phyloP scores from a whole-genome alignment of 1,140 invertebrate species.

The Drosophila tristis region DNA sequence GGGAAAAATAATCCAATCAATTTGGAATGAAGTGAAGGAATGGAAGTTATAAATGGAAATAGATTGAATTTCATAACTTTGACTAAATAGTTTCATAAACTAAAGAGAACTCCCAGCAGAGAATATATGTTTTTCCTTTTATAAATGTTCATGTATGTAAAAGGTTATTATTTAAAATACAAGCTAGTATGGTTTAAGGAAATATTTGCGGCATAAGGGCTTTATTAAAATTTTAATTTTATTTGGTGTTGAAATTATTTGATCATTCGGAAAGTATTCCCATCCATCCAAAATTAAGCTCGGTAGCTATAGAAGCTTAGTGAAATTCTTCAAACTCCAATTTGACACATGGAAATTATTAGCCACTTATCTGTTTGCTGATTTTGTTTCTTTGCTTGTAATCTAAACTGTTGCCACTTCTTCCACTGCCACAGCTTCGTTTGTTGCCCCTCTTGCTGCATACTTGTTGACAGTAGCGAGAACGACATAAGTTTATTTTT shows the following conservation, averaged over 20 bases:
- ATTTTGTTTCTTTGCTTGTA: constrained; percentile 59
- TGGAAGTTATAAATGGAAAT: background rate
- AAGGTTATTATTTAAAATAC: background rate
- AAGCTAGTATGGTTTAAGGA: background rate
- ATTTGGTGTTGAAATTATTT: no score
- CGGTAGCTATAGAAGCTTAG: background rate
- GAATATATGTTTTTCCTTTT: background rate
- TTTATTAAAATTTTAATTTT: background rate
- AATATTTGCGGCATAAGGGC: no score
- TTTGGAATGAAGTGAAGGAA: background rate
- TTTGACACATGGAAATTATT: constrained; percentile 43
- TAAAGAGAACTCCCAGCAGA: background rate
- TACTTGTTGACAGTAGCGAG: constrained; percentile 69
- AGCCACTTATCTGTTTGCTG: constrained; percentile 55
- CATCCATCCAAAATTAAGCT: background rate
- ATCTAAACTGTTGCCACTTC: constrained; percentile 21
- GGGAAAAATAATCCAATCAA: constrained; percentile 18
- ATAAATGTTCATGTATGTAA: no score
- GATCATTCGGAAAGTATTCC: constrained; percentile 11
- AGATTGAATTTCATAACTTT: background rate
- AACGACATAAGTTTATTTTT: constrained; percentile 74
- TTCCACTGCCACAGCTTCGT: no score
- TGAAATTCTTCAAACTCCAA: background rate
- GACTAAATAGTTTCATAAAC: background rate
- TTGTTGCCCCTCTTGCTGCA: background rate